A percentile compares a stretch with the other conserved stretches of the same genome.
These are phyloP conservation scores for Trichogramma evanescens DNA, from an alignment of 2,888 invertebrate species.

Conservation along the genomic window DNA sequence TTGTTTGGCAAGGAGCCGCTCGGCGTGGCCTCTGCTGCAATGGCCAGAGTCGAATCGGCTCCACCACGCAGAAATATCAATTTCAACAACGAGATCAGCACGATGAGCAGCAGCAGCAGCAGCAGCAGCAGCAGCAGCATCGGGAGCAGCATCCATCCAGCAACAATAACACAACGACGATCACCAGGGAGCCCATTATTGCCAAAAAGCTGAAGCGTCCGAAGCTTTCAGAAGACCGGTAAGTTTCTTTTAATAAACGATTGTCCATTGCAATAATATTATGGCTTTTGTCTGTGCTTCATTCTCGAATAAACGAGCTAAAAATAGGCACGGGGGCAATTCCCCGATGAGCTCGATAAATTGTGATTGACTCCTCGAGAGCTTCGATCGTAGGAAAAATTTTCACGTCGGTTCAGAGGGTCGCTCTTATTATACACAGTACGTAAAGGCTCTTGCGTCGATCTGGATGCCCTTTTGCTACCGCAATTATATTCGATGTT, in stretches of 20 bases:
- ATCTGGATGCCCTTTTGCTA: too few species aligned
- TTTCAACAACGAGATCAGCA: constrained; percentile 27
- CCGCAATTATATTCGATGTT: too few species aligned
- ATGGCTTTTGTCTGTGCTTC: background rate
- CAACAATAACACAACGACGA: too few species aligned
- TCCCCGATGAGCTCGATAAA: too few species aligned
- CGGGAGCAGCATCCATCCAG: background rate
- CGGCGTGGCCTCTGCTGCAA: constrained; percentile 42
- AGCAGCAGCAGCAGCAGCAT: constrained; percentile 1
- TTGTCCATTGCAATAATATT: background rate
- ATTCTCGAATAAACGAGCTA: background rate
- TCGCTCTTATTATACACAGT: too few species aligned
- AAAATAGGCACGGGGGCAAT: background rate
- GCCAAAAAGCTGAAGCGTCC: constrained; percentile 36
- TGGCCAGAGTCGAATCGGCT: constrained; percentile 35
- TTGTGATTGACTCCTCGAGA: too few species aligned
- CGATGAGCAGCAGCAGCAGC: constrained; percentile 20
- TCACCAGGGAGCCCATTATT: constrained; percentile 24
- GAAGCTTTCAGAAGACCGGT: constrained; percentile 35
- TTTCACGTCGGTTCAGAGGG: too few species aligned
- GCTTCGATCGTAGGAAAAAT: too few species aligned
- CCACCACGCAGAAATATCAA: constrained; percentile 23
- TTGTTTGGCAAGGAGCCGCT: constrained; percentile 38
- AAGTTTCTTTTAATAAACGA: constrained; percentile 22
- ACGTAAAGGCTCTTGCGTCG: too few species aligned